These are phyloP conservation scores for Uropetala carovei DNA, from an alignment of 2,888 invertebrate genomes.

Conservation along the genomic window DNA sequence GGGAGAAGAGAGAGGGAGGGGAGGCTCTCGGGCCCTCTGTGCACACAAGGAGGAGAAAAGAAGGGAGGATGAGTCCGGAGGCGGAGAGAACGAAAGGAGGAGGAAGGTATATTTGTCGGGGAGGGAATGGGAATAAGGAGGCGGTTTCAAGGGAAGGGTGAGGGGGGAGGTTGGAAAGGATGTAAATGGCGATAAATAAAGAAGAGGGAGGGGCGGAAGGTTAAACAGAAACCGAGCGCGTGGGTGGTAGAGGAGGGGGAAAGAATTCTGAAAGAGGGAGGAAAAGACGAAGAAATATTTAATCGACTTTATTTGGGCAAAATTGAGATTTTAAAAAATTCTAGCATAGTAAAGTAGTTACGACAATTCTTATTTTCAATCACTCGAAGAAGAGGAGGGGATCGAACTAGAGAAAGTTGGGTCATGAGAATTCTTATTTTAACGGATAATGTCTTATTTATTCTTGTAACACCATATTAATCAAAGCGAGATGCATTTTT, in stretches of 20 bases:
- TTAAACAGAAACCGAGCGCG: background rate
- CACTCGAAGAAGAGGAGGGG: too few relatives aligned
- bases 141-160: background rate
- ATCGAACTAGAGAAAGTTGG: too few relatives aligned
- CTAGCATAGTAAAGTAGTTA: too few relatives aligned
- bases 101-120: background rate
- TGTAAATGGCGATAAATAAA: background rate
- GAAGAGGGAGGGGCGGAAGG: background rate
- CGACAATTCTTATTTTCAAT: too few relatives aligned
- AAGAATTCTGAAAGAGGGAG: slow-evolving; percentile 1
- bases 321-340: background rate
- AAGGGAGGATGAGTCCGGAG: background rate
- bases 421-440: too few relatives aligned
- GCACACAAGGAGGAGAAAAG: background rate
- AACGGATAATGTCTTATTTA: too few relatives aligned
- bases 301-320: background rate
- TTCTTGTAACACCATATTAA: too few relatives aligned
- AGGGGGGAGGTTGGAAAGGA: background rate
- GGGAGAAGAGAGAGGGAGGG: background rate
- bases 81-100: background rate
- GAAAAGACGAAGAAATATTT: background rate
- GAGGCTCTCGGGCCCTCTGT: background rate
- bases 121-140: background rate
- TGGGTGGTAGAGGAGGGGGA: background rate
- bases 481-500: too few relatives aligned